Evolutionary conservation across 2,888 invertebrate genomes (phyloP).

Genomic region (Eupeodes latifasciatus): DNA sequence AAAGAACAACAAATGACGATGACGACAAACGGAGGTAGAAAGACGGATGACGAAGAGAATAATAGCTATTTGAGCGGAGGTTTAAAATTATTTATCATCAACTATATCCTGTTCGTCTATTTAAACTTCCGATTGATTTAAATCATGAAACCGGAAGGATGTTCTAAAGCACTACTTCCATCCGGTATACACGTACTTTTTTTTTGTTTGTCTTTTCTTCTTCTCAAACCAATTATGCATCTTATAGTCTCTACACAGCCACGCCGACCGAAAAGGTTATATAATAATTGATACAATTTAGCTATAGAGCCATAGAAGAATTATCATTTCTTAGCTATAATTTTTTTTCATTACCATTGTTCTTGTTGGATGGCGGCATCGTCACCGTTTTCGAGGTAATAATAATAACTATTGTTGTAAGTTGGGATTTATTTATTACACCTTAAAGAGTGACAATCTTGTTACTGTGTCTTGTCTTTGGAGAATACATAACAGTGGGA

Average conservation of each 20-base stretch:
- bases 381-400: neutral
- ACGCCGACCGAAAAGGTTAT: constrained; percentile 34
- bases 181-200: constrained; percentile 53
- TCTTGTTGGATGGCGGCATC: too few relatives aligned
- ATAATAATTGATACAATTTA: constrained; percentile 68
- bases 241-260: neutral
- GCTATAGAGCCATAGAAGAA: constrained; percentile 1
- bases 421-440: constrained; percentile 48
- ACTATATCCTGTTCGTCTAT: constrained; percentile 66
- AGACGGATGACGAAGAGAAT: neutral
- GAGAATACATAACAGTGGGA: constrained; percentile 5
- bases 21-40: neutral
- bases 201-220: constrained; percentile 10
- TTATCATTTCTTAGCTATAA: neutral
- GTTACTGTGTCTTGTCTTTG: neutral
- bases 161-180: constrained; percentile 54
- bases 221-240: constrained; percentile 68
- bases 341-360: constrained; percentile 48
- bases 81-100: constrained; percentile 56
- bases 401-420: constrained; percentile 32
- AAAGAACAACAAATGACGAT: neutral
- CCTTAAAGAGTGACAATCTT: constrained; percentile 12
- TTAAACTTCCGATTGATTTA: constrained; percentile 64
- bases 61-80: constrained; percentile 36
- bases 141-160: constrained; percentile 67